Conservation (phyloP, 2,888 invertebrate genomes). For the Agriopis leucophaearia region DNA sequence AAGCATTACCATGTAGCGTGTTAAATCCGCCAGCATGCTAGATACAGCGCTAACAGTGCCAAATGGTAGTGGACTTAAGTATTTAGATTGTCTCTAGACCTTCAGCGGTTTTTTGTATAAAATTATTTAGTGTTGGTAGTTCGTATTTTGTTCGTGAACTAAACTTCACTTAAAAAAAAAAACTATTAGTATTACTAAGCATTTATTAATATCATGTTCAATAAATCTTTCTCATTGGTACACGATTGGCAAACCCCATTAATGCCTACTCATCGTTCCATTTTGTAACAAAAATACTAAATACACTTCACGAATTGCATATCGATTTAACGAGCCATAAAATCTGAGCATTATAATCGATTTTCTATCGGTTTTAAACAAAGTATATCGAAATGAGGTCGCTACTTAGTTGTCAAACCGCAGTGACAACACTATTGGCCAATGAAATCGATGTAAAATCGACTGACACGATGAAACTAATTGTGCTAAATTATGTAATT, state of each 20-base stretch:
- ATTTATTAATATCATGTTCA: background rate
- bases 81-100: too few relatives aligned
- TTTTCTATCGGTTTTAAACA: constrained; percentile 46
- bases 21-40: too few relatives aligned
- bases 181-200: too few relatives aligned
- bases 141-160: too few relatives aligned
- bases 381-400: constrained; percentile 50
- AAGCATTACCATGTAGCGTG: too few relatives aligned
- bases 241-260: background rate
- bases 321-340: constrained; percentile 34
- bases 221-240: background rate
- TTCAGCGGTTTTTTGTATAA: too few relatives aligned
- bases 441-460: constrained; percentile 38
- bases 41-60: too few relatives aligned
- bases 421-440: constrained; percentile 40
- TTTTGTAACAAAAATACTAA: constrained; percentile 7
- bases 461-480: constrained; percentile 25
- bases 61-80: too few relatives aligned
- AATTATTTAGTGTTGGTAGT: too few relatives aligned
- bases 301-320: background rate
- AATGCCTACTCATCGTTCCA: background rate
- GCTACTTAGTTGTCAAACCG: constrained; percentile 38
- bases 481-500: constrained; percentile 37
- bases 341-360: constrained; percentile 47
- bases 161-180: too few relatives aligned